These are phyloP conservation scores for Holocentrus rufus DNA, from an alignment of 2,797 vertebrate genomes.

Conservation along the genomic window DNA sequence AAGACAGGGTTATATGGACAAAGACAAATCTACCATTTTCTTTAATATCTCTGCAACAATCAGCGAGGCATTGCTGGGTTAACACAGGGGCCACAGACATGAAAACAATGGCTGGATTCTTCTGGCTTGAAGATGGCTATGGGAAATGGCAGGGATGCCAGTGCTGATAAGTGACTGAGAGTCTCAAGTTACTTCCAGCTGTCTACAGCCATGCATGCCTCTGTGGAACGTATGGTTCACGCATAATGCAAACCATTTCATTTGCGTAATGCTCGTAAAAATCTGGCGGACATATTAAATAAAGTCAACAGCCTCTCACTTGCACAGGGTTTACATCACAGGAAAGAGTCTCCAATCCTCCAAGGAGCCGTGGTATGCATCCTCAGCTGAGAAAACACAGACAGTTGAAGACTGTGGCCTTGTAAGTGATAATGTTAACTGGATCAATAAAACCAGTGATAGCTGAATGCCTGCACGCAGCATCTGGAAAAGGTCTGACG, in stretches of 20 bases:
- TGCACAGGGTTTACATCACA: slow-evolving; percentile 75
- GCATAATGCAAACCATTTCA: slow-evolving; percentile 80
- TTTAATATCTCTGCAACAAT: slow-evolving; percentile 83
- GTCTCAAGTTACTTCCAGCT: slow-evolving; percentile 85
- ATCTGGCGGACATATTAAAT: slow-evolving; percentile 77
- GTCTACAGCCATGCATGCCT: slow-evolving; percentile 81
- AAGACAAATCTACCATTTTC: slow-evolving; percentile 81
- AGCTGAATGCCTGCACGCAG: slow-evolving; percentile 56
- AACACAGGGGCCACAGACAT: slow-evolving; percentile 81
- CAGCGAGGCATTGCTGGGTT: slow-evolving; percentile 78
- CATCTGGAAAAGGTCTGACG: slow-evolving; percentile 68
- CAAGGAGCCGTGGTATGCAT: slow-evolving; percentile 52
- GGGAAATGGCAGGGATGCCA: slow-evolving; percentile 83
- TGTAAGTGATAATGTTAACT: slow-evolving; percentile 64
- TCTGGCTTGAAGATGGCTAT: slow-evolving; percentile 79
- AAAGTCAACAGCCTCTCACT: slow-evolving; percentile 77
- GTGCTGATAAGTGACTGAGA: slow-evolving; percentile 81
- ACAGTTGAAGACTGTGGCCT: slow-evolving; percentile 62
- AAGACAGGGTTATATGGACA: slow-evolving; percentile 73
- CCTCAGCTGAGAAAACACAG: slow-evolving; percentile 84
- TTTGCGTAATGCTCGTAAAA: slow-evolving; percentile 78
- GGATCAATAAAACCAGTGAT: slow-evolving; percentile 76
- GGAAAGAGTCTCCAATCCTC: slow-evolving; percentile 72
- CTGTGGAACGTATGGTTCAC: slow-evolving; percentile 75
- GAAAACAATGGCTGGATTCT: slow-evolving; percentile 84